phyloP scores from a whole-genome alignment of 2,797 vertebrate species.

The Salarias fasciatus region DNA sequence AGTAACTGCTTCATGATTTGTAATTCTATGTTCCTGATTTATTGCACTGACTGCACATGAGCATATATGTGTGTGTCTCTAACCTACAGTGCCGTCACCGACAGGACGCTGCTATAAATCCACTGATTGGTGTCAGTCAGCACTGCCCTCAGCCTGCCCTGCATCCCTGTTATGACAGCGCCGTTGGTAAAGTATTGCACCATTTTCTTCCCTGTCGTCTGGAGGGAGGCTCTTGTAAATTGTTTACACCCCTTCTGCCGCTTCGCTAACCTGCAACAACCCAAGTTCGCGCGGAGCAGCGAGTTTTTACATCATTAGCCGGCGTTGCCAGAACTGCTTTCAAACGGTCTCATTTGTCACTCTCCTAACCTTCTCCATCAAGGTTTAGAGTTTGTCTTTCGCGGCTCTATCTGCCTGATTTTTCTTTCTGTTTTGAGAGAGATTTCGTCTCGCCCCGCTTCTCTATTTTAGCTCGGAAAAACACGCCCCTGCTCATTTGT shows the following conservation, averaged over 20 bases:
- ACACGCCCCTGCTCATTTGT: slow-evolving; percentile 70
- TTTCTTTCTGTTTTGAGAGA: slow-evolving; percentile 45
- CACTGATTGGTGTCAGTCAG: slow-evolving; percentile 7
- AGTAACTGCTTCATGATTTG: neutral
- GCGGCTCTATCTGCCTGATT: slow-evolving; percentile 10
- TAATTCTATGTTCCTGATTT: neutral
- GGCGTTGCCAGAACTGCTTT: neutral
- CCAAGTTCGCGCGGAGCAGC: too few relatives aligned
- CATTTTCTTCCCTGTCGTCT: slow-evolving; percentile 40
- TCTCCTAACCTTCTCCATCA: neutral
- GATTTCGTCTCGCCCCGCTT: slow-evolving; percentile 61
- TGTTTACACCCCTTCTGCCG: neutral
- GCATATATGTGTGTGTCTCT: slow-evolving; percentile 1
- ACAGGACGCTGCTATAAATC: slow-evolving; percentile 10
- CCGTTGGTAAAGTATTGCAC: slow-evolving; percentile 28
- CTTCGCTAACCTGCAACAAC: slow-evolving; percentile 6
- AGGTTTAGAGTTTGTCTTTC: slow-evolving; percentile 8
- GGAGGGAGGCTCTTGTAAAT: slow-evolving; percentile 22
- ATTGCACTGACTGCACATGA: neutral
- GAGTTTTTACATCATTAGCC: too few relatives aligned
- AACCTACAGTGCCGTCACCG: slow-evolving; percentile 2
- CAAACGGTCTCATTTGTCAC: slow-evolving; percentile 32
- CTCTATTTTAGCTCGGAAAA: slow-evolving; percentile 59
- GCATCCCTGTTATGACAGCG: slow-evolving; percentile 9
- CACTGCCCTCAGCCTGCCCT: slow-evolving; percentile 3